phyloP scores from a whole-genome alignment of 2,797 vertebrate genomes.

The Enteromius fasciolatus region DNA sequence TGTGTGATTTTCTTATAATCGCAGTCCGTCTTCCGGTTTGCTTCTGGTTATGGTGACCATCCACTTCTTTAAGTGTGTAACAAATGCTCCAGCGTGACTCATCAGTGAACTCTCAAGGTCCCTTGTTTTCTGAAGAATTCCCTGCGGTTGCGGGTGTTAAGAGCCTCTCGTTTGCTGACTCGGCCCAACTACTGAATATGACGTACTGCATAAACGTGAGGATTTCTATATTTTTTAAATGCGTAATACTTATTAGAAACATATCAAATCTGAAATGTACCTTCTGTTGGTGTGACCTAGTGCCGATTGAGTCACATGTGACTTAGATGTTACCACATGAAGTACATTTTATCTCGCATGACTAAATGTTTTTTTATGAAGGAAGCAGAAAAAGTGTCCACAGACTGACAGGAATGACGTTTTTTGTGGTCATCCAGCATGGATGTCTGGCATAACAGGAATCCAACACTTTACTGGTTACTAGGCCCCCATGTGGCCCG shows the following conservation, averaged over 20 bases:
- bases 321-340: slow-evolving; percentile 9
- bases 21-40: slow-evolving; percentile 16
- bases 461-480: slow-evolving; percentile 77
- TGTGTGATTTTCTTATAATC: neutral
- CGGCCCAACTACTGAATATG: slow-evolving; percentile 3
- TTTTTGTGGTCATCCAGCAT: slow-evolving; percentile 15
- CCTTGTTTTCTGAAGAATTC: slow-evolving; percentile 15
- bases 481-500: slow-evolving; percentile 68
- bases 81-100: neutral
- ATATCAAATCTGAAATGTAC: slow-evolving; percentile 5
- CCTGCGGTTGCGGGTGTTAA: slow-evolving; percentile 29
- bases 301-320: neutral
- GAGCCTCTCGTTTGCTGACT: slow-evolving; percentile 35
- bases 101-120: slow-evolving; percentile 33
- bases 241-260: neutral
- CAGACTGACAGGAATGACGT: slow-evolving; percentile 20
- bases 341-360: neutral
- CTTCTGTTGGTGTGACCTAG: neutral
- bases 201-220: neutral
- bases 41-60: slow-evolving; percentile 16
- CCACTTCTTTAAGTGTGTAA: slow-evolving; percentile 16
- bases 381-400: slow-evolving; percentile 6
- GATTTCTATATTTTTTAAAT: neutral
- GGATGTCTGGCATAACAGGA: slow-evolving; percentile 74
- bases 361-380: slow-evolving; percentile 1